A percentile compares a stretch with the other conserved stretches of the same genome.
phyloP scores from a whole-genome alignment of 1,140 invertebrate species.

The Pseudomyrmex gracilis region DNA sequence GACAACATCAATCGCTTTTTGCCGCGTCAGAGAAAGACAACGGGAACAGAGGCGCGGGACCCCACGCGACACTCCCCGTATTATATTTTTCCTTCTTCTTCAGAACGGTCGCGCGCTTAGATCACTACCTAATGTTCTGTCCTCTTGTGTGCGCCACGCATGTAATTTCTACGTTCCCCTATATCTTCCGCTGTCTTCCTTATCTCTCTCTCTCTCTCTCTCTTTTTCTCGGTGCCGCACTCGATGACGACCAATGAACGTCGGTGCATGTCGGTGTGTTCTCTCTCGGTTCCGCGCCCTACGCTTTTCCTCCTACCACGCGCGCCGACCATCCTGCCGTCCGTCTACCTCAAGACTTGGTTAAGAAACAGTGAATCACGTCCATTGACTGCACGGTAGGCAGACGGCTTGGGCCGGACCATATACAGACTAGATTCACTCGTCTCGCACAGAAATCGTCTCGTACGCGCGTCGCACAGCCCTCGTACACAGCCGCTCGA shows the following conservation, averaged over 20 bases:
- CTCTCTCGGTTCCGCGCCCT: slow-evolving; percentile 6
- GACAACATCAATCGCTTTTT: slow-evolving; percentile 59
- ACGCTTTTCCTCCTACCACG: slow-evolving; percentile 33
- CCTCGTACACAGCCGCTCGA: neutral
- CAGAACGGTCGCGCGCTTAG: neutral
- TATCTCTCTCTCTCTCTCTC: slow-evolving; percentile 25
- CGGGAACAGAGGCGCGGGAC: slow-evolving; percentile 74
- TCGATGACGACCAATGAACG: no score
- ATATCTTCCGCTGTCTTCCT: slow-evolving; percentile 56
- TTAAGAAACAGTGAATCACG: slow-evolving; percentile 78
- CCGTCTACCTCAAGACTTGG: slow-evolving; percentile 55
- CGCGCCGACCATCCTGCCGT: slow-evolving; percentile 43
- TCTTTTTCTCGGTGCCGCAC: neutral
- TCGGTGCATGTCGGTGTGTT: neutral
- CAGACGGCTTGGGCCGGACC: slow-evolving; percentile 78
- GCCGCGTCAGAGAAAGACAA: slow-evolving; percentile 65
- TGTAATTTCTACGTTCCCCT: neutral
- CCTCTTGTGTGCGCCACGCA: neutral
- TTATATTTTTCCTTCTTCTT: slow-evolving; percentile 56
- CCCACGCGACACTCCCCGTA: slow-evolving; percentile 54
- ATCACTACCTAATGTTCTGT: neutral
- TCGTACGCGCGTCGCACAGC: neutral
- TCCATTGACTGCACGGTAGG: slow-evolving; percentile 78
- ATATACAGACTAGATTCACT: slow-evolving; percentile 82
- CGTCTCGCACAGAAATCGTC: slow-evolving; percentile 66